Base-by-base conservation (phyloP, 1,140 invertebrate genomes). In the Battus philenor region DNA sequence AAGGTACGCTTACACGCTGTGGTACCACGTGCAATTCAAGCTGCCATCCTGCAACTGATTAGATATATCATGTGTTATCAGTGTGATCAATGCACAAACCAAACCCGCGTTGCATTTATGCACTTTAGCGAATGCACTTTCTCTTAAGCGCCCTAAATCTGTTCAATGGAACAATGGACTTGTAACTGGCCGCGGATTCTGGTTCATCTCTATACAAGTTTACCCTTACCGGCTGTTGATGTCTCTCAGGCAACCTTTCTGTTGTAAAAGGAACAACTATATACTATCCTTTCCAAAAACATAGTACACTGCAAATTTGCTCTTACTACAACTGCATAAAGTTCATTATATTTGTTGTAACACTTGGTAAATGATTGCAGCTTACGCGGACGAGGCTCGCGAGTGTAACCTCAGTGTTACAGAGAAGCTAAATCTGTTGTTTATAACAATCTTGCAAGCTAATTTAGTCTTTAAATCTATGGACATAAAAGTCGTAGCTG, bases 371-470 rank as follows among this genome's bases (percentile, higher is more conserved):
- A 6, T 8, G 24, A 8, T 27, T 10, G n/a, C 24, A 27, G 10
- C 10, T 27, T 10, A 8, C 1, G n/a, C 24, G 24, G 24, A 27
- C 24, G 24, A 8, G 1, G 3, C 20, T 22, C 20, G 3, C 20
- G 20, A 27, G 10, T 30, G 29, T 30, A 11, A 5, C 29, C 54
- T 30, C 29, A 30, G 10, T 11, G 1, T 30, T 76, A 76, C 65
- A 58, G 55, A 67, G 60, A 68, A 67, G 59, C 57, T 70, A 56
- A 64, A 57, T 58, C 57, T 59, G 54, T 54, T 61, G 24, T 11
- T 18, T 15, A 12, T 32, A 27, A 3, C 24, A 15, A 9, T 11
- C 32, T 18, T 29, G n/a, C 13, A 20, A n/a, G 3, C 1, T 5
- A 55, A 44, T 41, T 38, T 46, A 8, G 45, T 39, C 52, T 34